These are phyloP conservation scores for Ischnura elegans DNA, from an alignment of 2,888 invertebrate species.

Conservation along the genomic window DNA sequence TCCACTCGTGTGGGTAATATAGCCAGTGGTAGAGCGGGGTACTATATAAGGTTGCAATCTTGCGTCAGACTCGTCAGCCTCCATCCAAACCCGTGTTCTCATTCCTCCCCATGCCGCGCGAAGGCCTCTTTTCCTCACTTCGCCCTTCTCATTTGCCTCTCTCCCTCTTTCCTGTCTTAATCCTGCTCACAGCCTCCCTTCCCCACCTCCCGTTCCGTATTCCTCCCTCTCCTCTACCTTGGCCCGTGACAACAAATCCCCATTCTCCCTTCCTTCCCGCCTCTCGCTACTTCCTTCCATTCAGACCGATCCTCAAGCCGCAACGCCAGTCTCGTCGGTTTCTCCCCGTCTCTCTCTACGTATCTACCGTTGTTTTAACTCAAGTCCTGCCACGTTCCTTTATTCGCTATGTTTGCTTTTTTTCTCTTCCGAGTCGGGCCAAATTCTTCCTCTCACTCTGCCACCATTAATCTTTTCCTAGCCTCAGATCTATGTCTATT, in stretches of 20 bases:
- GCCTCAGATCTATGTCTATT: too few relatives aligned
- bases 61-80: neutral
- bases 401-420: too few relatives aligned
- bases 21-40: neutral
- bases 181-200: neutral
- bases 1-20: neutral
- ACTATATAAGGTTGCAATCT: conserved; percentile 37
- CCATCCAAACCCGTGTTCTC: neutral
- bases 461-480: too few relatives aligned
- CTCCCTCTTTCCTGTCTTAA: neutral
- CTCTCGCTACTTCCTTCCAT: neutral
- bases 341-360: too few relatives aligned
- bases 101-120: neutral
- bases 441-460: neutral
- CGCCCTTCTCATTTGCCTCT: conserved; percentile 16
- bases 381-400: too few relatives aligned
- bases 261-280: neutral
- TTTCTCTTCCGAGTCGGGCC: neutral
- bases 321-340: too few relatives aligned
- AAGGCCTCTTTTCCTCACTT: too few relatives aligned
- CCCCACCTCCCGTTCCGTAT: neutral
- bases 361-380: too few relatives aligned
- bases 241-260: neutral
- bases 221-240: neutral
- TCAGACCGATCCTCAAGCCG: too few relatives aligned